Percentiles rank a stretch among this genome's conserved stretches.
These are phyloP conservation scores for Progne subis DNA, from an alignment of 2,113 vertebrate species.

Conservation along the genomic window DNA sequence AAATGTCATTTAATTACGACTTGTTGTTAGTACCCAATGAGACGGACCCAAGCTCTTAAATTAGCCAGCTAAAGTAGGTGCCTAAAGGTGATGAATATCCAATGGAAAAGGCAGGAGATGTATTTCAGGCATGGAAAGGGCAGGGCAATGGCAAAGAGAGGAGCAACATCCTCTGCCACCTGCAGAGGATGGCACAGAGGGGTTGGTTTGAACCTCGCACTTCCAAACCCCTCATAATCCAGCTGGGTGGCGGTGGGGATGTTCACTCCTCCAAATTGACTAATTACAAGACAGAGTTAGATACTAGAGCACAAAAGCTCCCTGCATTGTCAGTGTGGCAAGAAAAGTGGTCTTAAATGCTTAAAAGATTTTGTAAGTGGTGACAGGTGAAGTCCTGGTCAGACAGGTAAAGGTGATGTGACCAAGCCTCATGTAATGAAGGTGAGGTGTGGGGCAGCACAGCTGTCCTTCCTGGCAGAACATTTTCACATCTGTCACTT, in stretches of 20 bases:
- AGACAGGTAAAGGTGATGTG: not conserved
- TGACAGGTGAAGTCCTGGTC: not conserved
- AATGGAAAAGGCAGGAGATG: not conserved
- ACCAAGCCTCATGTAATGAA: not conserved
- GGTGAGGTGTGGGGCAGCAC: not conserved
- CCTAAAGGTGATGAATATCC: not conserved
- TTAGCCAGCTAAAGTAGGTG: constrained; percentile 8
- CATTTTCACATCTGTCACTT: not conserved
- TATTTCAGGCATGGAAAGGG: not conserved
- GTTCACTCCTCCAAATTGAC: not conserved
- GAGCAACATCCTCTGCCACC: not conserved
- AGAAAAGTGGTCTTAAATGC: not conserved
- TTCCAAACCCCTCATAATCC: not conserved
- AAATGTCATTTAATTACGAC: constrained; percentile 44
- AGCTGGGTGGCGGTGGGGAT: not conserved
- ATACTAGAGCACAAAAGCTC: not conserved
- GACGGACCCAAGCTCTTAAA: not conserved
- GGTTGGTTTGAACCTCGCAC: not conserved
- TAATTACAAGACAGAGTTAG: not conserved
- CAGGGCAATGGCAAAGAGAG: not conserved
- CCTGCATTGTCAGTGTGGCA: not conserved
- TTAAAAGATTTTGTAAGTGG: not conserved
- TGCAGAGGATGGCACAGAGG: not conserved
- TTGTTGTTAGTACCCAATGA: constrained; percentile 24
- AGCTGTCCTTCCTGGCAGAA: not conserved